phyloP scores from a whole-genome alignment of 2,888 invertebrate genomes.

The Thysanoteuthis rhombus region DNA sequence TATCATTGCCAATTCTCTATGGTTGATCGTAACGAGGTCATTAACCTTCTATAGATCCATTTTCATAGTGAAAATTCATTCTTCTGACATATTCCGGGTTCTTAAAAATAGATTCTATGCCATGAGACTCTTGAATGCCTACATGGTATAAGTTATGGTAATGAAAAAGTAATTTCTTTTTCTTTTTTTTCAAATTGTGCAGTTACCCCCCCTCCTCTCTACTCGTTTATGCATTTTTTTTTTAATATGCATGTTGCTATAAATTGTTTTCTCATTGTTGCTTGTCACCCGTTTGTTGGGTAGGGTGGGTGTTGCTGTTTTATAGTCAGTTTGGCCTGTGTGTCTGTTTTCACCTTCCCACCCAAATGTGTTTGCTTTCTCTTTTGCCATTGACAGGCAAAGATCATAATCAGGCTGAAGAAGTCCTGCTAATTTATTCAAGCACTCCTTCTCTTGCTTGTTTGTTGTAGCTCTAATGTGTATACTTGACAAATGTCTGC shows the following conservation, averaged over 20 bases:
- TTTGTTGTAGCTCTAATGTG: neutral
- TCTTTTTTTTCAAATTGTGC: no score
- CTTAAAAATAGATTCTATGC: no score
- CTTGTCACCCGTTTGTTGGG: neutral
- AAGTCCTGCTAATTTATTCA: neutral
- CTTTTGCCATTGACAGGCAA: neutral
- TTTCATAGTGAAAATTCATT: no score
- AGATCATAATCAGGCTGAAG: neutral
- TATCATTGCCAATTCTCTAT: no score
- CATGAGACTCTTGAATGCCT: no score
- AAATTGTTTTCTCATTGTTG: neutral
- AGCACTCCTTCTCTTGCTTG: neutral
- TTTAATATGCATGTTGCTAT: neutral
- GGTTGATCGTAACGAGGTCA: no score
- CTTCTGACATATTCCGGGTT: no score
- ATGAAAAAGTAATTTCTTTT: no score
- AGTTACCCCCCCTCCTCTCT: no score
- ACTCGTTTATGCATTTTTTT: no score
- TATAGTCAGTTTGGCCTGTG: neutral
- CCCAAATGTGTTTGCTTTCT: neutral
- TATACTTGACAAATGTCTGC: slow-evolving; percentile 12
- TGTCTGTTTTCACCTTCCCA: neutral
- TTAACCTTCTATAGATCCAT: no score
- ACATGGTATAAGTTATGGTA: no score
- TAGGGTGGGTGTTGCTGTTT: neutral